These are phyloP conservation scores for Glossophaga mutica DNA, from an alignment of 2,797 vertebrate genomes.

Conservation along the genomic window DNA sequence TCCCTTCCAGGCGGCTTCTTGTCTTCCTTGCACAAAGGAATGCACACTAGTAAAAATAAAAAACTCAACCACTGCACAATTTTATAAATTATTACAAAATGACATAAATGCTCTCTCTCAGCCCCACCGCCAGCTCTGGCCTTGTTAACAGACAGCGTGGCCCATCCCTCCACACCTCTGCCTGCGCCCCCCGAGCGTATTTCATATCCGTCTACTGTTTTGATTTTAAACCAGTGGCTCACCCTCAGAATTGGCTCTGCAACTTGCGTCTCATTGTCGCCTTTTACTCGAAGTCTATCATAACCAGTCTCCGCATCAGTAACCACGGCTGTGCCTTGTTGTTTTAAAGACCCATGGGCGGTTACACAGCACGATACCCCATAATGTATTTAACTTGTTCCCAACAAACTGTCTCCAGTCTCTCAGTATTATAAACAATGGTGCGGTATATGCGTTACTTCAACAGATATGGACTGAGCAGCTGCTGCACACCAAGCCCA, in stretches of 20 bases:
- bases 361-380: neutral
- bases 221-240: neutral
- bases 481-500: neutral
- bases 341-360: neutral
- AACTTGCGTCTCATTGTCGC: neutral
- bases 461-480: neutral
- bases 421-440: neutral
- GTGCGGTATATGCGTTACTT: neutral
- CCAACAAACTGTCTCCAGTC: neutral
- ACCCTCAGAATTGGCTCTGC: neutral
- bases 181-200: neutral
- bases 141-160: neutral
- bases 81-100: neutral
- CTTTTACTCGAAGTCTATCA: neutral
- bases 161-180: neutral
- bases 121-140: too few relatives aligned
- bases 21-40: neutral
- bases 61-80: neutral
- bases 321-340: neutral
- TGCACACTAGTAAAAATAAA: neutral
- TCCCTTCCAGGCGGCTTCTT: neutral
- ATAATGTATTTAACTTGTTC: neutral
- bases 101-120: neutral
- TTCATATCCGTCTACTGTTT: neutral
- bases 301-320: fast-evolving